Percentiles rank a stretch among this genome's conserved stretches.
phyloP scores from a whole-genome alignment of 2,888 invertebrate genomes.

The Stenotaenia linearis region DNA sequence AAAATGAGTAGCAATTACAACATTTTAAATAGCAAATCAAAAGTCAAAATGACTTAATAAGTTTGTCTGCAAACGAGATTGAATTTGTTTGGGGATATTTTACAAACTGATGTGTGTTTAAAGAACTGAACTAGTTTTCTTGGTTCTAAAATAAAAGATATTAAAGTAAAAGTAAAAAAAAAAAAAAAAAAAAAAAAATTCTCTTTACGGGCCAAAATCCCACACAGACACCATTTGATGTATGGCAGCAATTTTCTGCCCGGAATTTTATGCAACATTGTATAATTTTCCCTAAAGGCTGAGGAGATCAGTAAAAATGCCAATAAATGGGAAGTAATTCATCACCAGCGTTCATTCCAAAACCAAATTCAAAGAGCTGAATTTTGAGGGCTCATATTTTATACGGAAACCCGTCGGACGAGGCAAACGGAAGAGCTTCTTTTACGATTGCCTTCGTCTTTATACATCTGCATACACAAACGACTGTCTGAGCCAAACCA shows the following conservation, averaged over 20 bases:
- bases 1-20: not conserved
- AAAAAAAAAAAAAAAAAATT: not conserved
- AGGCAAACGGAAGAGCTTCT: conserved; percentile 1
- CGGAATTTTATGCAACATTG: conserved; percentile 30
- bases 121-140: not conserved
- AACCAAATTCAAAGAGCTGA: conserved; percentile 26
- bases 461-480: not conserved
- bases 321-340: conserved; percentile 31
- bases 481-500: not conserved
- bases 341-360: conserved; percentile 17
- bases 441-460: not conserved
- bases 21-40: not conserved
- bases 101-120: not conserved
- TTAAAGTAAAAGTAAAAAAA: not conserved
- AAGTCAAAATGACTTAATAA: not conserved
- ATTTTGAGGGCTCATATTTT: conserved; percentile 30
- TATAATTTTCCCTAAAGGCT: conserved; percentile 29
- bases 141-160: not conserved
- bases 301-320: conserved; percentile 31
- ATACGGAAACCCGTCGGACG: conserved; percentile 5
- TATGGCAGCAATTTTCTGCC: conserved; percentile 29
- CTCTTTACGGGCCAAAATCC: not conserved
- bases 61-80: not conserved
- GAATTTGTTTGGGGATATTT: not conserved
- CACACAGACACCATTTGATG: conserved; percentile 28